These are phyloP conservation scores for Ctenosaura bakeri DNA, from an alignment of 2,797 vertebrate species.

Conservation along the genomic window DNA sequence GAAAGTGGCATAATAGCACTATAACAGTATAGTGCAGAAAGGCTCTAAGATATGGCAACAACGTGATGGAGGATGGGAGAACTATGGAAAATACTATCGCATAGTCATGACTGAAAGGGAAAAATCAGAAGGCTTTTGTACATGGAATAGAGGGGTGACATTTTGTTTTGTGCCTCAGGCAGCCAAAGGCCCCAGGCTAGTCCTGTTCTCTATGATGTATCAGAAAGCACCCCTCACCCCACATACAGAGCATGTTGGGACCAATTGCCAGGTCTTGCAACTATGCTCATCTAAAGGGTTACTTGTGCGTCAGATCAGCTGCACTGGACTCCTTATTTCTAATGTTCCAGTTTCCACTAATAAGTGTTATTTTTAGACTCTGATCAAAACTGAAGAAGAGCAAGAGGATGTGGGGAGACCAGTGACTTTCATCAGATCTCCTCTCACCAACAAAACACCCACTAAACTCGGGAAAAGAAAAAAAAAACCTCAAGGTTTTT, in stretches of 20 bases:
- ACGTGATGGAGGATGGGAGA: too few species aligned
- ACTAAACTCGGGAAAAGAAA: background rate
- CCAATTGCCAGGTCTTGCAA: background rate
- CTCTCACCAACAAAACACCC: background rate
- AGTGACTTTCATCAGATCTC: background rate
- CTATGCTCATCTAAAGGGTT: background rate
- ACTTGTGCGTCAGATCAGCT: background rate
- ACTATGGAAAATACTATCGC: too few species aligned
- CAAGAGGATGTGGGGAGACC: slow-evolving; percentile 23
- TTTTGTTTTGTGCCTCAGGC: too few species aligned
- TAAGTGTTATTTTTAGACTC: background rate
- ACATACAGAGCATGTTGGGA: background rate
- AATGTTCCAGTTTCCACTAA: background rate
- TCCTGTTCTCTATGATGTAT: background rate
- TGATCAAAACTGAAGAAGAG: background rate
- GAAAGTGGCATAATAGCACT: too few species aligned
- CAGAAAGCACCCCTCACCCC: too few species aligned
- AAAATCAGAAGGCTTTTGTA: too few species aligned
- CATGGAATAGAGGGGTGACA: too few species aligned
- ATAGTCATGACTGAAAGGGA: too few species aligned
- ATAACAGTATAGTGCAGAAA: too few species aligned
- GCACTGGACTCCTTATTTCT: background rate
- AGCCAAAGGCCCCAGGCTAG: too few species aligned
- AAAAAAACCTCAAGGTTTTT: background rate
- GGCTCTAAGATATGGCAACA: too few species aligned